Base-by-base conservation (phyloP, 2,797 vertebrate genomes). In the Lagorchestes hirsutus region DNA sequence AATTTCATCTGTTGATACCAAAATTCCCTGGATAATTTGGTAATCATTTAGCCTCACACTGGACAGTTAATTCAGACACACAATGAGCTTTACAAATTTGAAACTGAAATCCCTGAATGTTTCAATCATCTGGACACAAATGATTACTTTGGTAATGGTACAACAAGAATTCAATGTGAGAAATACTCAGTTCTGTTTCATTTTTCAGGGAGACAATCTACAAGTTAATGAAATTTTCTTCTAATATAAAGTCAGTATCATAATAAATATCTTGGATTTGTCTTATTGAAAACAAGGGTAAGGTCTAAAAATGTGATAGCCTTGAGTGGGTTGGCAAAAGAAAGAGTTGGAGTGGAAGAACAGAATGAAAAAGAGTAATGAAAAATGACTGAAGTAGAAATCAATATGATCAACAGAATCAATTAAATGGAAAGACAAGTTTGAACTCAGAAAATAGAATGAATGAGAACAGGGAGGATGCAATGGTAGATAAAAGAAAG, bases 371-470 rank as follows among this genome's bases (percentile, higher is more conserved):
- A 93, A 92, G 58, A 95, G 93, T 82, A 58, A 96, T n/a, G 93
- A 90, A 74, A 31, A 90, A 46, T 92, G 62, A 91, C 56, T 90
- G n/a, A 55, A 90, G 8, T 22, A 90, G 22, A 67, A 27, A 93
- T 31, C 95, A 90, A 56, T 22, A 93, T 6, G 95, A 92, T 55
- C 50, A 93, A 93, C 58, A 50, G 57, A 67, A 54, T 50, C 87
- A 31, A 91, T 6, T 56, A 28, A 0, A 31, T 58, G 0, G 91
- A 54, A 58, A 54, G 55, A 95, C 10, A 92, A 16, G 59, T 92
- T 92, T n/a, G 67, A 12, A 92, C 94, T 91, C 46, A 96, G 40
- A 94, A 95, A 93, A 93, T 46, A 94, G 52, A 50, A 94, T 87
- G 9, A 93, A 28, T 67, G 58, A 94, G 54, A 62, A 34, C 74